Base-by-base conservation (phyloP, 2,888 invertebrate species). In the Meandrusa payeni region DNA sequence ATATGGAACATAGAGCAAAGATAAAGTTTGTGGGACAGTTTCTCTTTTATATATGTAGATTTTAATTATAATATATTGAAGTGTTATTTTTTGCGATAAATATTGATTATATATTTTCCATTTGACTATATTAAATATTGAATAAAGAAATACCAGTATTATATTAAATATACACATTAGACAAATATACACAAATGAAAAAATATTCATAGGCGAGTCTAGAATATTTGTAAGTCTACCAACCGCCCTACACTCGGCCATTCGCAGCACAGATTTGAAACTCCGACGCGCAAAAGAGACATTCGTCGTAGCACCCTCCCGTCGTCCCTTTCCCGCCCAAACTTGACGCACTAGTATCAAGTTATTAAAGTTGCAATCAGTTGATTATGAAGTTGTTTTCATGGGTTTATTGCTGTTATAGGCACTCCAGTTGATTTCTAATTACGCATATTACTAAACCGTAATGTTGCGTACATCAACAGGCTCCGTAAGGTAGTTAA, bases 341-440 rank as follows among this genome's bases (percentile, higher is more conserved):
- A 73, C 65, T 63, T 60, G 50, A 47, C 48, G 52, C 41, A 50
- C 47, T 48, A 55, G 58, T 59, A 66, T 65, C 64, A 72, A 71
- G 77, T 77, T 79, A 81, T 76, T 75, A 77, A 71, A 70, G 64
- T 66, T 69, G 79, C 80, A 85, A 83, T 85, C 81, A 81, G 75
- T 78, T 80, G 78, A 83, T 82, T 76, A 72, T 69, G 62, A 54
- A 48, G 69, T 69, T 77, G 61, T 65, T 78, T 75, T 71, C 67
- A 76, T 64, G 63, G 63, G 64, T 77, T 74, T 76, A 76, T 78
- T 80, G 67, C 61, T 65, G 60, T 56, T 64, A 64, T 61, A 62
- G 61, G 59, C 74, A 74, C 76, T 76, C 69, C 52, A 64, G 41
- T 50, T 51, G 52, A 45, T 55, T 66, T 74, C 76, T 81, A 76